Percentiles rank a stretch among this genome's conserved stretches.
phyloP scores from a whole-genome alignment of 2,113 vertebrate genomes.

The Malurus elegans region DNA sequence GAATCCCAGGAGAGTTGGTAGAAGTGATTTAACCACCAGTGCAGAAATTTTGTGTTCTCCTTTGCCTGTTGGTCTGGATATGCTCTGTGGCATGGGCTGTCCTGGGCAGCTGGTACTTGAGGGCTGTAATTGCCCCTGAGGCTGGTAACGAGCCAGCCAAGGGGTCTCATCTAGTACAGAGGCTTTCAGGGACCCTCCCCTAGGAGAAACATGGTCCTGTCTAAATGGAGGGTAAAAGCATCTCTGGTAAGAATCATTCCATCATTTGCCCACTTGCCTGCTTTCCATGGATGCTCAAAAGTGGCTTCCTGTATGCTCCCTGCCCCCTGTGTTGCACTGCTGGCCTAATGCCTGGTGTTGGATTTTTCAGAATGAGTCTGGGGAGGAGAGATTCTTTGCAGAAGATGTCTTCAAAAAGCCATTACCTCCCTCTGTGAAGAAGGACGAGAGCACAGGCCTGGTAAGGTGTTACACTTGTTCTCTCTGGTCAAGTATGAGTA shows the following conservation, averaged over 20 bases:
- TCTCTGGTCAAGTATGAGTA: neutral
- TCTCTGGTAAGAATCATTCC: neutral
- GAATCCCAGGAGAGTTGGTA: neutral
- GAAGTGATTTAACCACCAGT: neutral
- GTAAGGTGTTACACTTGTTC: conserved; percentile 58
- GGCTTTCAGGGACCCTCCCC: neutral
- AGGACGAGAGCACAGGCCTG: conserved; percentile 77
- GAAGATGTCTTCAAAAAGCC: conserved; percentile 98
- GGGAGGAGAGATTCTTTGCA: conserved; percentile 64
- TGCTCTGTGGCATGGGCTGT: neutral
- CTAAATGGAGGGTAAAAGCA: neutral
- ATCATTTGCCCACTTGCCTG: neutral
- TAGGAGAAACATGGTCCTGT: neutral
- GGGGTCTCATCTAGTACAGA: neutral
- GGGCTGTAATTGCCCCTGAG: neutral
- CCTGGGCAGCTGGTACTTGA: neutral
- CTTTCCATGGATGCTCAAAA: neutral
- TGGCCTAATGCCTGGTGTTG: neutral
- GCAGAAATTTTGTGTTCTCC: neutral
- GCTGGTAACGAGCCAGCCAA: neutral
- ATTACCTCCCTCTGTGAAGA: conserved; percentile 86
- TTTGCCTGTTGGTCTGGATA: neutral
- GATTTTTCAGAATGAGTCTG: conserved; percentile 71
- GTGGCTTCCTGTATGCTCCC: neutral
- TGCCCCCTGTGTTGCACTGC: neutral